Evolutionary conservation across 2,797 vertebrate species (phyloP).

Genomic region (Sparidentex hasta): DNA sequence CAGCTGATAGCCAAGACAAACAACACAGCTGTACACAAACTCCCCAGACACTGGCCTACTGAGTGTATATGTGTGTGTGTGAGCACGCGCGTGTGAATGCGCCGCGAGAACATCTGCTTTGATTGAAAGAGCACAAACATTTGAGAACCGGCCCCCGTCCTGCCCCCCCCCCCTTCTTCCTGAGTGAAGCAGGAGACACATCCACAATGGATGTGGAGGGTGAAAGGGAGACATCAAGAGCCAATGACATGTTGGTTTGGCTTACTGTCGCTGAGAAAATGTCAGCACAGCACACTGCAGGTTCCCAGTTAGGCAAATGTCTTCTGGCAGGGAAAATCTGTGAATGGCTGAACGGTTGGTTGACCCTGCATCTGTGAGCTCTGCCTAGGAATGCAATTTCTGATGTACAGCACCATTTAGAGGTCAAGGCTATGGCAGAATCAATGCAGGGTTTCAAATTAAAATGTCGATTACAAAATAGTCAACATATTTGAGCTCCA

Average conservation of each 20-base stretch:
- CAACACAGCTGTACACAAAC: conserved; percentile 48
- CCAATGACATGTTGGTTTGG: conserved; percentile 76
- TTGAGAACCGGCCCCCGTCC: conserved; percentile 68
- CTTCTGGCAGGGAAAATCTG: conserved; percentile 43
- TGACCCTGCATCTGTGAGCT: conserved; percentile 74
- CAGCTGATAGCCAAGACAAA: conserved; percentile 68
- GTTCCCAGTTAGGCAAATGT: conserved; percentile 57
- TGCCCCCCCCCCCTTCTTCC: conserved; percentile 80
- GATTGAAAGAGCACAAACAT: conserved; percentile 66
- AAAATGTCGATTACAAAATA: conserved; percentile 31
- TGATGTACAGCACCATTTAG: conserved; percentile 62
- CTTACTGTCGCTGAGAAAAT: conserved; percentile 75
- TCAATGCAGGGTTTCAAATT: conserved; percentile 35
- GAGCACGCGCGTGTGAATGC: conserved; percentile 15
- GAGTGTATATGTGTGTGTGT: conserved; percentile 26
- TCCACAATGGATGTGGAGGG: conserved; percentile 69
- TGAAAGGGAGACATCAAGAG: conserved; percentile 76
- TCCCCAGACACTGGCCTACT: conserved; percentile 49
- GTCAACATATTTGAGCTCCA: conserved; percentile 7
- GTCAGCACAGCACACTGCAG: conserved; percentile 68
- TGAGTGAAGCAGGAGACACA: conserved; percentile 68
- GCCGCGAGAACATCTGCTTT: conserved; percentile 61
- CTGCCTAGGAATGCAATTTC: conserved; percentile 46
- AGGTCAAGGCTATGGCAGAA: conserved; percentile 44
- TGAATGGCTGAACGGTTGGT: conserved; percentile 48